Percentiles rank a stretch among this genome's conserved stretches.
Evolutionary conservation across 35 echinoderm and acorn worm genomes (phyloP).

Genomic region (Ptychodera flava): DNA sequence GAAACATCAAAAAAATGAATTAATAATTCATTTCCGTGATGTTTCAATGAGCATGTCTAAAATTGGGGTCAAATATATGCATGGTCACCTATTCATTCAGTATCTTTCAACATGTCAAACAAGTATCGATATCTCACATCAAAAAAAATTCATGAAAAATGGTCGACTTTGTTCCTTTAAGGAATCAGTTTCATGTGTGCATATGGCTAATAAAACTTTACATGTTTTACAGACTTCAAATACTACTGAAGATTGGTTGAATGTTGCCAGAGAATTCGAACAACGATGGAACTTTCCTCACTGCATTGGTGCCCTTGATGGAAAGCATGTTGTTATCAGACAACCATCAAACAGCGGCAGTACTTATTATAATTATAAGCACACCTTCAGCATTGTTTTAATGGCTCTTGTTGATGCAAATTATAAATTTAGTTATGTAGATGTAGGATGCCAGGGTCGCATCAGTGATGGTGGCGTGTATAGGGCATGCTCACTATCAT

Average conservation of each 20-base stretch:
- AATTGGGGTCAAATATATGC: too few species aligned
- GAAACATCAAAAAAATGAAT: too few species aligned
- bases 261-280: conserved; percentile 30
- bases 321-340: conserved; percentile 42
- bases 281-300: conserved; percentile 54
- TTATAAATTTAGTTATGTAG: conserved; percentile 50
- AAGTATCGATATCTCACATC: too few species aligned
- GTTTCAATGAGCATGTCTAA: too few species aligned
- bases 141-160: too few species aligned
- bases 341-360: conserved; percentile 39
- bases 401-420: conserved; percentile 35
- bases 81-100: too few species aligned
- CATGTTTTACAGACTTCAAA: background rate
- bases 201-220: too few species aligned
- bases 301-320: conserved; percentile 68
- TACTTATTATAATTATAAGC: conserved; percentile 46
- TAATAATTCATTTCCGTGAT: too few species aligned
- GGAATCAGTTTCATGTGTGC: too few species aligned
- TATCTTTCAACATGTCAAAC: too few species aligned
- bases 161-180: too few species aligned
- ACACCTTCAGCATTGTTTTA: conserved; percentile 31
- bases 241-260: conserved; percentile 20
- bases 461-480: conserved; percentile 45
- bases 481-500: background rate
- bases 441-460: conserved; percentile 45